Evolutionary conservation across 2,113 vertebrate genomes (phyloP).

Genomic region (Tragelaphus scriptus): DNA sequence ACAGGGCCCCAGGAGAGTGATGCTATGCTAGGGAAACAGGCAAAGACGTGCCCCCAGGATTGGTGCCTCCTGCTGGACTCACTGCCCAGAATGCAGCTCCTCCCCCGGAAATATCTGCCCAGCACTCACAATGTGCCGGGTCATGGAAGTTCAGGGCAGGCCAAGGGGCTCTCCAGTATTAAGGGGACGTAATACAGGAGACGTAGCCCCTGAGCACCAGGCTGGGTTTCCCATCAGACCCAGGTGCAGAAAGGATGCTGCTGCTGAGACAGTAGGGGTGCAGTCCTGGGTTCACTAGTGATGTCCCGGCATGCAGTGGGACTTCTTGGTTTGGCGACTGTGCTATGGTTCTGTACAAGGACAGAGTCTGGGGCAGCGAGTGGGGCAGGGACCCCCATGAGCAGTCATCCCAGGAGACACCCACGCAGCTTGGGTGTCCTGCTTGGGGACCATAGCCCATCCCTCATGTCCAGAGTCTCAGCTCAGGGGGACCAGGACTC

Average conservation of each 20-base stretch:
- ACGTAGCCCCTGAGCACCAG: neutral
- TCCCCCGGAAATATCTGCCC: neutral
- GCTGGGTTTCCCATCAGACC: neutral
- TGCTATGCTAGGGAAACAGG: neutral
- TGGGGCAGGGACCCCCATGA: neutral
- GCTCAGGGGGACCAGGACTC: neutral
- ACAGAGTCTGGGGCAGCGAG: accelerated
- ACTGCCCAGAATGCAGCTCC: neutral
- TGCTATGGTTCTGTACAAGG: neutral
- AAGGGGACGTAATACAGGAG: neutral
- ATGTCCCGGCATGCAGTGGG: accelerated
- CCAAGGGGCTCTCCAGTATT: neutral
- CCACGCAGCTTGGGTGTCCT: too few species aligned
- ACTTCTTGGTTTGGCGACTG: neutral
- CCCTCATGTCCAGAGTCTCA: neutral
- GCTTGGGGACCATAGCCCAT: neutral
- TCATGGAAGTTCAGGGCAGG: neutral
- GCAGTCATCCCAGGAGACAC: neutral
- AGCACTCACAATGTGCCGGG: neutral
- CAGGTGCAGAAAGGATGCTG: neutral
- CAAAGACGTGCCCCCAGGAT: neutral
- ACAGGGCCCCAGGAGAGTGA: neutral
- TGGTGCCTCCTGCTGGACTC: neutral
- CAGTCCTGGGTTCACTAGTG: neutral
- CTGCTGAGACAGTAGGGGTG: accelerated